A percentile compares a stretch with the other conserved stretches of the same genome.
These are phyloP conservation scores for Tetranychus piercei DNA, from an alignment of 2,888 invertebrate genomes.

Conservation along the genomic window DNA sequence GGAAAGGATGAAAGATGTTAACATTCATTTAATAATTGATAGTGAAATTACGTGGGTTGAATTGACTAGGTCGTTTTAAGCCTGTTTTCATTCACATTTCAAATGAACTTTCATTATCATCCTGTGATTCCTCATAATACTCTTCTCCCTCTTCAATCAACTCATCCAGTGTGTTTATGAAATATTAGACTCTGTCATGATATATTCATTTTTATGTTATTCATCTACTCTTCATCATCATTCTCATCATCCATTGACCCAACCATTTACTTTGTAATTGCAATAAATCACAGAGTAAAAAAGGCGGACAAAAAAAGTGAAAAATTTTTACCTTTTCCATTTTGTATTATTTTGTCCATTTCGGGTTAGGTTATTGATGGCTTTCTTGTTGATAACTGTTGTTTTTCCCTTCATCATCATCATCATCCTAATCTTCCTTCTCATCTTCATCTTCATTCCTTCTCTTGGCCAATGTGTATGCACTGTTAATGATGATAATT, in stretches of 20 bases:
- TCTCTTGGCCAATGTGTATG: not conserved
- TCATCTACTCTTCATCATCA: not conserved
- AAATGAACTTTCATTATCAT: not conserved
- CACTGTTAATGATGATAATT: not conserved
- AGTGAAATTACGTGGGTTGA: not conserved
- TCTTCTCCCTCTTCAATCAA: not conserved
- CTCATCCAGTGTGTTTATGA: not conserved
- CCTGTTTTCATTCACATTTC: not conserved
- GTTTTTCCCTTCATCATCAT: not conserved
- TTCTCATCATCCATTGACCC: not conserved
- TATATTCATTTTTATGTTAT: not conserved
- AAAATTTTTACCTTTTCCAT: not conserved
- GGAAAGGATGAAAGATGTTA: not conserved
- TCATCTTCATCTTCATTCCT: not conserved
- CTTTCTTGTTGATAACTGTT: conserved; percentile 6
- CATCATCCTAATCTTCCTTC: conserved; percentile 2
- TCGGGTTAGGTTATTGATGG: conserved; percentile 3
- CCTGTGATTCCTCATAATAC: not conserved
- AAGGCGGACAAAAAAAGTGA: not conserved
- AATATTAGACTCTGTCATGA: conserved; percentile 1
- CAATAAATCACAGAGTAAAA: conserved; percentile 5
- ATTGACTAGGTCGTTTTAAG: not conserved
- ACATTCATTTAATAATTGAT: not conserved
- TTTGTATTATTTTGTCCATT: not conserved
- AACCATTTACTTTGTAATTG: not conserved